Evolutionary conservation across 2,113 vertebrate species (phyloP).

Genomic region (Crotalus helleri): DNA sequence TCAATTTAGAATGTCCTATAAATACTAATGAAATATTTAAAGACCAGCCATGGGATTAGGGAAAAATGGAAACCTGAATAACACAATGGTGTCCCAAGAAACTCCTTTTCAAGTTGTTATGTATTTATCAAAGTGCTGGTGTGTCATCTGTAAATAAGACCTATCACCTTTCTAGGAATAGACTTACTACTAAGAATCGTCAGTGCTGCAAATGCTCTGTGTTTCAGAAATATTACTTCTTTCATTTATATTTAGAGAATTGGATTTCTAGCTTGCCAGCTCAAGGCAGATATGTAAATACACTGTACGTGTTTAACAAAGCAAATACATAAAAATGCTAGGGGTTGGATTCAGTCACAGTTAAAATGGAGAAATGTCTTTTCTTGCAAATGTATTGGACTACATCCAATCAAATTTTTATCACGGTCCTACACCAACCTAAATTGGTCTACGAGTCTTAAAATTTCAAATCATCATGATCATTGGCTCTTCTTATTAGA

Average conservation of each 20-base stretch:
- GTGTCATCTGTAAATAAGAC: conserved; percentile 73
- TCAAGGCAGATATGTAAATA: not conserved
- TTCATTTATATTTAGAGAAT: not conserved
- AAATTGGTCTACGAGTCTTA: not conserved
- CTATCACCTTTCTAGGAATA: conserved; percentile 63
- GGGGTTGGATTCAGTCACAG: not conserved
- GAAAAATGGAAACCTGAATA: conserved; percentile 63
- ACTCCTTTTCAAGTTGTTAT: conserved; percentile 70
- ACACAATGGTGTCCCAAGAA: conserved; percentile 59
- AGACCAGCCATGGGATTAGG: conserved; percentile 26
- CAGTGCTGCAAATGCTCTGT: conserved; percentile 58
- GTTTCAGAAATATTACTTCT: conserved; percentile 23
- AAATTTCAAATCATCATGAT: not conserved
- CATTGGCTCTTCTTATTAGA: not conserved
- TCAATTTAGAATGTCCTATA: conserved; percentile 54
- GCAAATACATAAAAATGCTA: not conserved
- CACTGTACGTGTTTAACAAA: not conserved
- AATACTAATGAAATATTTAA: conserved; percentile 39
- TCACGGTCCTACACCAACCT: not conserved
- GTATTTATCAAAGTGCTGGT: conserved; percentile 73
- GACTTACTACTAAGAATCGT: conserved; percentile 64
- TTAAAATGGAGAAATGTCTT: not conserved
- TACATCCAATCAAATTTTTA: not conserved
- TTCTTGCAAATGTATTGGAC: not conserved
- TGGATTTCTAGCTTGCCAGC: not conserved